Evolutionary conservation across 1,140 invertebrate genomes (phyloP), one percentile per base, ranked within the genome.

Genomic region (Orius insidiosus): DNA sequence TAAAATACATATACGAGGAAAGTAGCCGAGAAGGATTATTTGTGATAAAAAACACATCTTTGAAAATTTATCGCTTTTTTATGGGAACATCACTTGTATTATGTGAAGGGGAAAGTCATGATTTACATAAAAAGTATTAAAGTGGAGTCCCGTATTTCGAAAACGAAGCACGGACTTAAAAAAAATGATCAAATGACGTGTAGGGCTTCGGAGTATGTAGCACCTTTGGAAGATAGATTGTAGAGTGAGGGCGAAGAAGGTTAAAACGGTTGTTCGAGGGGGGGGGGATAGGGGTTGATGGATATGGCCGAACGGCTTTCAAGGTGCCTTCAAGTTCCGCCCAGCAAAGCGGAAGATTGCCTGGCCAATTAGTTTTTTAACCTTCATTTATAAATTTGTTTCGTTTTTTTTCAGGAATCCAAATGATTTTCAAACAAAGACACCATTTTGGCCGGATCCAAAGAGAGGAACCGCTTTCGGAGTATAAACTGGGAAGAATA

Each of bases 401-500:
- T n/a, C n/a, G n/a, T n/a, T 36, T 42, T 56, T 32, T 62, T 63
- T 16, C 65, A 92, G 87, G 49, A 87, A 90, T 65, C 86, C 88
- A 0, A 90, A 92, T 56, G 79, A 85, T 54, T 76, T 82, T 50
- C 75, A 83, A 54, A 63, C 62, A 72, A 76, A 46, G 78, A 81
- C 54, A 75, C 80, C 51, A 70, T 74, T 2, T 63, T 87, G 36
- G 76, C 78, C 1, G 75, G 76, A 48, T 86, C 75, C 38, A 80
- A 77, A 56, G 85, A 87, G 61, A 72, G 77, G 35, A 87, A 83
- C 61, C 70, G 83, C 41, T 92, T 86, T 60, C 74, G 80, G 44
- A 80, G 74, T 43, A 74, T 85, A 48, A 71, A 75, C 1, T 94
- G 88, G 89, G 87, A 90, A 51, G 78, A 85, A 56, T 93, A 90